Percentiles rank a stretch among this genome's conserved stretches.
These are phyloP conservation scores for Bucco capensis DNA, from an alignment of 2,113 vertebrate species.

Conservation along the genomic window DNA sequence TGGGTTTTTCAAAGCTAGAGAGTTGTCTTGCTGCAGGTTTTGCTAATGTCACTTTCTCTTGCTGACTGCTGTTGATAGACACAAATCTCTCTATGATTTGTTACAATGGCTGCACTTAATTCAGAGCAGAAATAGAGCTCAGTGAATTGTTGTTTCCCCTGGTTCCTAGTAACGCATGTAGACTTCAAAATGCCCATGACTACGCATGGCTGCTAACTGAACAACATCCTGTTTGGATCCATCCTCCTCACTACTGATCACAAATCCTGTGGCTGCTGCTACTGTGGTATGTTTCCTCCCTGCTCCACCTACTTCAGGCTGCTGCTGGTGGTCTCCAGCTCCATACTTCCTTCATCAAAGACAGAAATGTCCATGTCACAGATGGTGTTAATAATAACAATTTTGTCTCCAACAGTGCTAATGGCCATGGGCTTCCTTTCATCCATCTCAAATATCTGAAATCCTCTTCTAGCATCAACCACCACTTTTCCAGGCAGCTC, in stretches of 20 bases:
- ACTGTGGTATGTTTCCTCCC: conserved; percentile 21
- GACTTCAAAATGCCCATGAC: neutral
- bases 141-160: neutral
- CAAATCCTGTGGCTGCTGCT: conserved; percentile 32
- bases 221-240: conserved; percentile 5
- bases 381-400: conserved; percentile 57
- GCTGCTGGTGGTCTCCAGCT: conserved; percentile 47
- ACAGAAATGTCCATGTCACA: neutral
- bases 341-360: conserved; percentile 42
- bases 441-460: conserved; percentile 40
- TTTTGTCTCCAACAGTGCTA: conserved; percentile 51
- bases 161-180: neutral
- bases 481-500: neutral
- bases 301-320: neutral
- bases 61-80: conserved; percentile 42
- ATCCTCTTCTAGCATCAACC: neutral
- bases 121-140: conserved; percentile 38
- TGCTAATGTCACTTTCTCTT: conserved; percentile 44
- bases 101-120: conserved; percentile 51
- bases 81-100: conserved; percentile 40
- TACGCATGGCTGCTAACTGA: neutral
- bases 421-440: conserved; percentile 41
- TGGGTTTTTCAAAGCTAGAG: neutral
- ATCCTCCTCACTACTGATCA: neutral
- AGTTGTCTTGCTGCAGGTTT: neutral